These are phyloP conservation scores for Canis aureus DNA, from an alignment of 2,113 vertebrate species.

Conservation along the genomic window DNA sequence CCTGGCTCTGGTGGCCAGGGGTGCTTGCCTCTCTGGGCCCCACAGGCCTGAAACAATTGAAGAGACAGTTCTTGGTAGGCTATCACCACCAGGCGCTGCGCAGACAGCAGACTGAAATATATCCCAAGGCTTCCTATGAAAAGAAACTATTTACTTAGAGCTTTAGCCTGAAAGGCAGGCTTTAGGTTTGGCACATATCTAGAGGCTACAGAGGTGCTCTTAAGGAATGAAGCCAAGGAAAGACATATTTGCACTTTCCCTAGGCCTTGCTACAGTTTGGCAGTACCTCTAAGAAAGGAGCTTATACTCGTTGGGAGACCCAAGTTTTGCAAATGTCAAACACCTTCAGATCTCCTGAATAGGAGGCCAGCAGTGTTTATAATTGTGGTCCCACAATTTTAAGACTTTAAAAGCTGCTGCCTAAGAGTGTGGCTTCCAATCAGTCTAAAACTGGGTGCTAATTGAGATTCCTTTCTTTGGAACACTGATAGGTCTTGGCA, in stretches of 20 bases:
- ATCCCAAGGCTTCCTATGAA: neutral
- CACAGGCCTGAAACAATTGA: neutral
- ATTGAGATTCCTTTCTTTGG: neutral
- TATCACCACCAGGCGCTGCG: neutral
- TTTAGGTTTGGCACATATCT: neutral
- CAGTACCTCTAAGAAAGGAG: neutral
- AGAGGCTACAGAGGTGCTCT: neutral
- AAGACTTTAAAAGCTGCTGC: neutral
- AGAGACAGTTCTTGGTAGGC: neutral
- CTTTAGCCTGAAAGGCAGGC: neutral
- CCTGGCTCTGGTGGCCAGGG: neutral
- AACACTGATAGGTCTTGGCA: neutral
- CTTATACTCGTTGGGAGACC: neutral
- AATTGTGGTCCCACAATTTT: neutral
- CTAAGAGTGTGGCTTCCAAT: neutral
- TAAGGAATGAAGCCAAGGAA: neutral
- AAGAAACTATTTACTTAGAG: neutral
- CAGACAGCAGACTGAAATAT: neutral
- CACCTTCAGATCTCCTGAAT: neutral
- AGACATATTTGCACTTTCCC: neutral
- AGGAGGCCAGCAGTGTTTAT: neutral
- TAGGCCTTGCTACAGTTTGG: neutral
- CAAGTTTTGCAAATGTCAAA: neutral
- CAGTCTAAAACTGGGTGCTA: neutral
- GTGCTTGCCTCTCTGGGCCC: neutral